Percentiles rank a stretch among this genome's conserved stretches.
These are phyloP conservation scores for Drosophila lowei DNA, from an alignment of 1,140 invertebrate genomes.

Conservation along the genomic window DNA sequence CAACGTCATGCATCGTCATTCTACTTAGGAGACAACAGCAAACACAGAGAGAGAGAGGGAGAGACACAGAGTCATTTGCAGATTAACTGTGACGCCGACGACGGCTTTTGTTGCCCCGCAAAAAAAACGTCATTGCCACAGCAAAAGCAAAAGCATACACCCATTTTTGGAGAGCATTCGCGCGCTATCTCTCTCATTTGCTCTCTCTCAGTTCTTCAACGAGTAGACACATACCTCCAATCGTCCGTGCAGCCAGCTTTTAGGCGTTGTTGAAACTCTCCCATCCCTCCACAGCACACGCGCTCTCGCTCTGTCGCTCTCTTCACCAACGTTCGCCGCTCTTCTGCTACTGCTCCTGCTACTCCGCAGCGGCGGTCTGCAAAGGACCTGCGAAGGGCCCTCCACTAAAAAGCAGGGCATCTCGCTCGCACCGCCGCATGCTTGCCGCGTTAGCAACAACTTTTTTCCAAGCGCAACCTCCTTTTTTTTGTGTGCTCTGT, in stretches of 20 bases:
- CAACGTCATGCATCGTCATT: no score
- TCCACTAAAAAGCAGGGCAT: conserved; percentile 24
- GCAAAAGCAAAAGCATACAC: conserved; percentile 54
- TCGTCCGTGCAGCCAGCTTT: conserved; percentile 53
- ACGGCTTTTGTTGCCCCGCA: no score
- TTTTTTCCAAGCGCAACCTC: conserved; percentile 67
- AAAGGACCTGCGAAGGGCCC: conserved; percentile 33
- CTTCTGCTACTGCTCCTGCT: neutral
- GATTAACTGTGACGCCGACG: no score
- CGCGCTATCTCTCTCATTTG: no score
- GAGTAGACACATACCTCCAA: neutral
- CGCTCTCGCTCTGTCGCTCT: conserved; percentile 18
- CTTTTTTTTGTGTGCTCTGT: conserved; percentile 38
- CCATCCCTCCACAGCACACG: conserved; percentile 4
- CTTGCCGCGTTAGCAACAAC: conserved; percentile 82
- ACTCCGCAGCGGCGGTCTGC: conserved; percentile 20
- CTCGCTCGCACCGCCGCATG: conserved; percentile 51
- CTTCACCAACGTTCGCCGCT: neutral
- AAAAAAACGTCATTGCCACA: neutral
- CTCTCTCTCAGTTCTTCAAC: conserved; percentile 9
- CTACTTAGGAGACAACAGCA: no score
- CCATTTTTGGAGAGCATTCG: no score
- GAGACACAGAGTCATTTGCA: no score
- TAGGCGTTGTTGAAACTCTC: conserved; percentile 61
- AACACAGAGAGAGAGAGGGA: no score